A percentile compares a stretch with the other conserved stretches of the same genome.
Evolutionary conservation across 2,888 invertebrate species (phyloP).

Genomic region (Pegoplata infirma): DNA sequence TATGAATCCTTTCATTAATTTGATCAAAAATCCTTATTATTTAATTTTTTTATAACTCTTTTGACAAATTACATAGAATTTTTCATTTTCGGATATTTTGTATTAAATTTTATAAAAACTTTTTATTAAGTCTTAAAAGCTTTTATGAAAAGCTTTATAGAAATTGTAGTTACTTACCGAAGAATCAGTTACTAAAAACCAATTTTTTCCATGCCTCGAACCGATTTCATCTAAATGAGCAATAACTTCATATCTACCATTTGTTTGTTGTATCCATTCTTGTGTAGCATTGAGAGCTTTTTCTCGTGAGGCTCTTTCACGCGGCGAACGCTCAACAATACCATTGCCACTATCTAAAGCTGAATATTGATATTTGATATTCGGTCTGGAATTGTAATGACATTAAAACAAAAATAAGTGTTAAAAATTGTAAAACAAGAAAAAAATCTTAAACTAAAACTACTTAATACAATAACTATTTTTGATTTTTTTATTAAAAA

Average conservation of each 20-base stretch:
- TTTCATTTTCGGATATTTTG: no score
- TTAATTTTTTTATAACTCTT: no score
- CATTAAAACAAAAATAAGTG: slow-evolving; percentile 12
- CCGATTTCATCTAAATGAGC: slow-evolving; percentile 90
- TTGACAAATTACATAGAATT: no score
- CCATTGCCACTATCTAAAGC: slow-evolving; percentile 82
- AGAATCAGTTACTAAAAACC: slow-evolving; percentile 93
- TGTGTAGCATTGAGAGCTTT: slow-evolving; percentile 84
- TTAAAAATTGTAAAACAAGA: not conserved
- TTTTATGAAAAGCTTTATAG: no score
- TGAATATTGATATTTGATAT: slow-evolving; percentile 81
- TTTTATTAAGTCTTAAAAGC: no score
- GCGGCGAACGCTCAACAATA: slow-evolving; percentile 81
- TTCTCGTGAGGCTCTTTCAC: slow-evolving; percentile 83
- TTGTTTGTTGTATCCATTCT: slow-evolving; percentile 80
- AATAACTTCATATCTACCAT: slow-evolving; percentile 87
- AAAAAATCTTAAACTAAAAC: not conserved
- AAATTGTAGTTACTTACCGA: slow-evolving; percentile 82
- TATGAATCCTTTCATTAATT: no score
- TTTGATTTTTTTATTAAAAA: no score
- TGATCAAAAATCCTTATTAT: no score
- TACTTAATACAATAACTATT: no score
- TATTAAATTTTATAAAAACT: no score
- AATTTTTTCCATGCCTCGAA: slow-evolving; percentile 90
- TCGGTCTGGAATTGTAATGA: slow-evolving; percentile 71